Evolutionary conservation across 2,113 vertebrate genomes (phyloP), one percentile per base, ranked within the genome.

Genomic region (Oplegnathus fasciatus): DNA sequence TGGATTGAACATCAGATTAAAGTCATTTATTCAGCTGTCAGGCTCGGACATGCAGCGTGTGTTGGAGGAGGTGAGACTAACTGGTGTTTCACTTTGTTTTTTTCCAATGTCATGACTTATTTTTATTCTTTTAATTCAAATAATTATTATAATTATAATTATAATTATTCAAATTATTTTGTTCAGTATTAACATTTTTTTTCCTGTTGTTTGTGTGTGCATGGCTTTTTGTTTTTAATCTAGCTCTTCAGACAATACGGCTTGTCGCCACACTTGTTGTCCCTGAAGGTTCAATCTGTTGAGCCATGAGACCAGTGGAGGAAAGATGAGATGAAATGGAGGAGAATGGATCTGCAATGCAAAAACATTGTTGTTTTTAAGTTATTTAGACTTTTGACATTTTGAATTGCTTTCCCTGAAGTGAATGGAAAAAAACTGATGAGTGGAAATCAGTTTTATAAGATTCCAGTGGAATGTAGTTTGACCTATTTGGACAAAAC

Each of bases 41-140:
- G 34, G 83, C 0, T 72, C 57, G 1, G 84, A 89, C 6, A 44
- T 86, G 0, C 9, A 76, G 3, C 9, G 3, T 40, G 0, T 2
- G 6, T 0, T 90, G 17, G 11, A 13, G 14, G 60, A 83, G 86
- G 88, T 92, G 28, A 86, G 61, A 75, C 1, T 28, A 7, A n/a
- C 58, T 30, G 48, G 3, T 71, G 6, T 42, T 71, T 82, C 20
- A 40, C 0, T 37, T 50, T 0, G 18, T 46, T 55, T 11, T 17
- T 26, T 68, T 77, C n/a, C 62, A 46, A 5, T 30, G 10, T 42
- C 24, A 40, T 26, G 14, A 40, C 57, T 42, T 9, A 22, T 62
- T 61, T 28, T 0, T 61, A 14, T 52, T 50, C 1, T 65, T 57
- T 52, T 17, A 15, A 30, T 28, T 50, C 10, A 50, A 72, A 17